phyloP scores from a whole-genome alignment of 2,113 vertebrate species.

The Cottus gobio region DNA sequence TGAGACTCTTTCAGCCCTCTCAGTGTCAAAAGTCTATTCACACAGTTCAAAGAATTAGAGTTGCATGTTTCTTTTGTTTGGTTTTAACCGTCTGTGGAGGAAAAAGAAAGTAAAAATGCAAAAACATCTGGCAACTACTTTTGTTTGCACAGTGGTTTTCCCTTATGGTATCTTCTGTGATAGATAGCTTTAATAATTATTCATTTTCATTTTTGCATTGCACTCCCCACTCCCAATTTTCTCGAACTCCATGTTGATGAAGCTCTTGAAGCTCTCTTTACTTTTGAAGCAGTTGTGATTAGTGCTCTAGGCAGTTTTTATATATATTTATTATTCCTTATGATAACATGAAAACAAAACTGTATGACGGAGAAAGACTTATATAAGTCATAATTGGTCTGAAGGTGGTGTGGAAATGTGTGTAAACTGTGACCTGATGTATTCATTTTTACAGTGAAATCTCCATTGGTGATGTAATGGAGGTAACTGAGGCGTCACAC shows the following conservation, averaged over 20 bases:
- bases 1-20: background rate
- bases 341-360: background rate
- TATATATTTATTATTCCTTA: background rate
- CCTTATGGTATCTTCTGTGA: background rate
- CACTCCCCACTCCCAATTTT: background rate
- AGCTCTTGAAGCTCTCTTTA: background rate
- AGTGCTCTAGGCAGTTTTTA: background rate
- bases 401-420: background rate
- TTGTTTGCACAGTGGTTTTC: background rate
- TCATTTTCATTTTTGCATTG: background rate
- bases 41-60: background rate
- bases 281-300: background rate
- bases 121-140: background rate
- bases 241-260: background rate
- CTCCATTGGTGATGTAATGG: constrained; percentile 12
- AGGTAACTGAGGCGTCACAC: background rate
- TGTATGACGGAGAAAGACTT: background rate
- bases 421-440: background rate
- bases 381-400: background rate
- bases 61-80: background rate
- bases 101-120: background rate
- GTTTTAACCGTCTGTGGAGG: background rate
- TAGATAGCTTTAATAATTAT: background rate
- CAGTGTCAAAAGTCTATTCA: background rate
- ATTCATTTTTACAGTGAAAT: background rate